Evolutionary conservation across 2,797 vertebrate species (phyloP).

Genomic region (Pangasius larnaudii): DNA sequence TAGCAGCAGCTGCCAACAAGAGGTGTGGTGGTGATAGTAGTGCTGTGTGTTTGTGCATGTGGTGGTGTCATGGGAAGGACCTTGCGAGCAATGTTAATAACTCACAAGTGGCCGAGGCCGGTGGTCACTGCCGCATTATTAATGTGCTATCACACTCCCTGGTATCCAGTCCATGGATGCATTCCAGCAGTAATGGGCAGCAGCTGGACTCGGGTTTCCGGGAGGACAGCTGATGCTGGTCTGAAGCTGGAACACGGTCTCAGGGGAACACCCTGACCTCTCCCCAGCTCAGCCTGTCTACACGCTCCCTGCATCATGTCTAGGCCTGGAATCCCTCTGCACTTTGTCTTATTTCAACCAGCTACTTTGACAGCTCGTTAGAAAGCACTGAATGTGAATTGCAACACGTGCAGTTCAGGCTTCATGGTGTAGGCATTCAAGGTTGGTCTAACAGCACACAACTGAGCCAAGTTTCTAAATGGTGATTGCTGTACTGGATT

Average conservation of each 20-base stretch:
- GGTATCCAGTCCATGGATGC: constrained; percentile 76
- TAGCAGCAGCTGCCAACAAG: constrained; percentile 67
- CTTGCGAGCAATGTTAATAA: constrained; percentile 77
- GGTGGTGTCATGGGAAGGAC: constrained; percentile 71
- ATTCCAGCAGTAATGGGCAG: constrained; percentile 82
- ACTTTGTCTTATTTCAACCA: constrained; percentile 42
- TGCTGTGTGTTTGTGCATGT: constrained; percentile 55
- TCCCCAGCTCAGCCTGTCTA: constrained; percentile 31
- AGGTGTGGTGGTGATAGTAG: constrained; percentile 43
- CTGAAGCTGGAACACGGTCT: constrained; percentile 55
- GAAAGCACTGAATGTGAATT: constrained; percentile 47
- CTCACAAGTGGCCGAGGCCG: constrained; percentile 72
- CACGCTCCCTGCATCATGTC: constrained; percentile 25
- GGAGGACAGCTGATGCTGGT: constrained; percentile 78
- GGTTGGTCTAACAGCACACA: constrained; percentile 26
- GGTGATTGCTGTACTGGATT: neutral
- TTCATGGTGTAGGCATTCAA: constrained; percentile 48
- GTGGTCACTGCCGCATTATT: constrained; percentile 72
- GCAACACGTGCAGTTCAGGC: constrained; percentile 40
- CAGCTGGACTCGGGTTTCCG: constrained; percentile 78
- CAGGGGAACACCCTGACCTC: constrained; percentile 65
- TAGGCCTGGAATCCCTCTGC: constrained; percentile 28
- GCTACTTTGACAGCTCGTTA: constrained; percentile 45
- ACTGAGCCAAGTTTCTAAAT: constrained; percentile 45
- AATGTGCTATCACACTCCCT: constrained; percentile 74